Base-by-base conservation (phyloP, 2,888 invertebrate genomes). In the Caenorhabditis virilis region DNA sequence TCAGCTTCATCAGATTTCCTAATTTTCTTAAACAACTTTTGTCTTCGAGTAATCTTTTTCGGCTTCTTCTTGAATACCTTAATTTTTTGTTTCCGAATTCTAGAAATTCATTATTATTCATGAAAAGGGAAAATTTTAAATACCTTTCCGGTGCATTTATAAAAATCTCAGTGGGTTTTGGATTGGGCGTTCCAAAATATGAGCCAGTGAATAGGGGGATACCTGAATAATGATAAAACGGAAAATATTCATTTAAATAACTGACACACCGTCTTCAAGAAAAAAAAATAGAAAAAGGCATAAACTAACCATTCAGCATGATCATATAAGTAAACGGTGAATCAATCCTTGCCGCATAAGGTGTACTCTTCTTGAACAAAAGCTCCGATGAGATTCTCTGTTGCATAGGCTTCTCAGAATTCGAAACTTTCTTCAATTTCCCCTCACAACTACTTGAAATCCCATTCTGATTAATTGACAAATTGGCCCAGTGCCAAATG, bases 121-220 rank as follows among this genome's bases (percentile, higher is more conserved):
- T 15, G 6, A 3, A 41, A 20, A 41, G 30, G 22, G 22, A 22
- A 7, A 18, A 18, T 2, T 25, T 15, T 13, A 36, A 27, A 27
- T 22, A 56, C 61, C 55, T 61, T 26, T 55, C 55, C 26, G 61
- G 61, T 11, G 61, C 61, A 42, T 36, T 55, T 15, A 61, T 42
- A 25, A 61, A 56, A 30, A 61, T 47, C 0, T 61, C 51, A 16
- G 18, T 15, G 1, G 49, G 38, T 23, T 51, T 45, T 9, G 50
- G 55, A 7, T 47, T 41, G 0, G 61, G 61, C 15, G 41, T 41
- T 49, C 63, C 63, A 27, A 58, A 63, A 22, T 42, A 63, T 22
- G 63, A 63, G 16, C 63, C 63, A 7, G 58, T 41, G 42, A 63
- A 58, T 7, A 63, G 20, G 16, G 63, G 63, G 35, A 58, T 57